A percentile compares a stretch with the other conserved stretches of the same genome.
These are phyloP conservation scores for Plebejus argus DNA, from an alignment of 2,888 invertebrate genomes.

Conservation along the genomic window DNA sequence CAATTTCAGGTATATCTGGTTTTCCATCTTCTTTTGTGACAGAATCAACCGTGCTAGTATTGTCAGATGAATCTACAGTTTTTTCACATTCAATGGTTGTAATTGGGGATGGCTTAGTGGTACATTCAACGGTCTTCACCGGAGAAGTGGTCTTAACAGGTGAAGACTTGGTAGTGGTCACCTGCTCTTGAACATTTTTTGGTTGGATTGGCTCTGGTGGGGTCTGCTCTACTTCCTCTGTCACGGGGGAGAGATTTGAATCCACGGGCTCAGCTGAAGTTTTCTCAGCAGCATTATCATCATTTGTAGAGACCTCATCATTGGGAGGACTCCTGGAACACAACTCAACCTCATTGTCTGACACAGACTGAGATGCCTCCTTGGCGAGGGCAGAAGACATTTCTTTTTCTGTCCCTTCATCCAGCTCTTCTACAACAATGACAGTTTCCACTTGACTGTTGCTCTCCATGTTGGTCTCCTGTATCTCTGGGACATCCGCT, in stretches of 20 bases:
- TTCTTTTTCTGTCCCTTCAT: conserved; percentile 46
- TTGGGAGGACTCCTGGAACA: not conserved
- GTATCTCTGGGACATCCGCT: conserved; percentile 58
- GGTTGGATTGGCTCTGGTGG: not conserved
- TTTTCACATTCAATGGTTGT: conserved; percentile 18
- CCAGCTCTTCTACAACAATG: conserved; percentile 62
- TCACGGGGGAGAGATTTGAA: not conserved
- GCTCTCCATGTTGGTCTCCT: conserved; percentile 55
- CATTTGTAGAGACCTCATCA: conserved; percentile 20
- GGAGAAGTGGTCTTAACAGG: conserved; percentile 27
- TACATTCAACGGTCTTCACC: not conserved
- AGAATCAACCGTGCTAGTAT: not conserved
- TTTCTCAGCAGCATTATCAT: not conserved
- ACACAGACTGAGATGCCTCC: conserved; percentile 29
- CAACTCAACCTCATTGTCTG: conserved; percentile 22
- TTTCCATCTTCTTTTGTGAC: conserved; percentile 20
- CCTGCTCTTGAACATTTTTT: conserved; percentile 18
- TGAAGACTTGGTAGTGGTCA: conserved; percentile 3
- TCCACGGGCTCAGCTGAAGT: not conserved
- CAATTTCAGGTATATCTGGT: conserved; percentile 6
- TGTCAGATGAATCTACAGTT: conserved; percentile 18
- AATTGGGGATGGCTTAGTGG: conserved; percentile 7
- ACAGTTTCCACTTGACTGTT: conserved; percentile 63
- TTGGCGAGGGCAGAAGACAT: conserved; percentile 27
- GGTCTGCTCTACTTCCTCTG: not conserved